A percentile compares a stretch with the other conserved stretches of the same genome.
Conservation (phyloP, 2,113 vertebrate species). For the Crocuta crocuta region DNA sequence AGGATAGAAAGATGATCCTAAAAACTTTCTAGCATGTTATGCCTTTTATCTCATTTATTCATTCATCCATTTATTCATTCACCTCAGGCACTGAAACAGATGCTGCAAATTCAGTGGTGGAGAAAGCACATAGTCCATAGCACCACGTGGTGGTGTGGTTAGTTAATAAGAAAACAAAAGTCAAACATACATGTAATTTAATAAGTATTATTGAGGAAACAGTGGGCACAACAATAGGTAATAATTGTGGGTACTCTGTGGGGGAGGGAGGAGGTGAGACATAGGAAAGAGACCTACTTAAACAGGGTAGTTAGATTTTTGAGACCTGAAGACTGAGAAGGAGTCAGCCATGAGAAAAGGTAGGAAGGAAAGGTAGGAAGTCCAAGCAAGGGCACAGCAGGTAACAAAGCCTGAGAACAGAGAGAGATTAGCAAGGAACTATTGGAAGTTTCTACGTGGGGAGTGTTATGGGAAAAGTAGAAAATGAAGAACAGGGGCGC, state of each 20-base stretch:
- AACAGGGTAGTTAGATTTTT: not conserved
- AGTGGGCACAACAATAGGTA: not conserved
- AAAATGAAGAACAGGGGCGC: not conserved
- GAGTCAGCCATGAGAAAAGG: not conserved
- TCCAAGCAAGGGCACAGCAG: not conserved
- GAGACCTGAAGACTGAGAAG: not conserved
- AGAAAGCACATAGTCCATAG: not conserved
- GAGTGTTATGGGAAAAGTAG: not conserved
- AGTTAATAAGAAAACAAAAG: slow-evolving; percentile 12
- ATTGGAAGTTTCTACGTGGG: not conserved
- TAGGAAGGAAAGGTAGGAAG: not conserved
- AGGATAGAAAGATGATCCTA: not conserved
- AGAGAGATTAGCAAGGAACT: not conserved
- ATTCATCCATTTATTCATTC: not conserved
- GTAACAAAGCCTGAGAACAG: not conserved
- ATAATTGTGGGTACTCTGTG: not conserved
- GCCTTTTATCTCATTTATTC: not conserved
- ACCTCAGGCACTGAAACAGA: not conserved
- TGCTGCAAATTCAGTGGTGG: not conserved
- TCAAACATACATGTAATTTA: not conserved
- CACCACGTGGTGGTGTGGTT: not conserved
- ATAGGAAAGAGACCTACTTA: not conserved
- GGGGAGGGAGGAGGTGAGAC: not conserved
- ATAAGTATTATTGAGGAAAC: not conserved
- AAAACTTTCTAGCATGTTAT: not conserved